Base-by-base conservation (phyloP, 2,888 invertebrate genomes). In the Phoenoteleia sp. region DNA sequence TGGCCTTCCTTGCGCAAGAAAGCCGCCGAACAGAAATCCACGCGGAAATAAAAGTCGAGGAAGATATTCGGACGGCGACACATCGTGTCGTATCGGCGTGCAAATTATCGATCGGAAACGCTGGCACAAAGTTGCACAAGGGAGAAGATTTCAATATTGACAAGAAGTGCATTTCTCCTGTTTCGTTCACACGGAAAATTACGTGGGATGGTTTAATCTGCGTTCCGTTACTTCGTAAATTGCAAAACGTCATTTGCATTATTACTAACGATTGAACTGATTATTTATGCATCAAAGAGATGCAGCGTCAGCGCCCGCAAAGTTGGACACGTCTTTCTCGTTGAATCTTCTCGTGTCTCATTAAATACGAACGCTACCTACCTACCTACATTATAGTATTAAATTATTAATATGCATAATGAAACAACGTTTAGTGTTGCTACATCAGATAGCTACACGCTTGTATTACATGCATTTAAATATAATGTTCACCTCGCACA, bases 241-340 rank as follows among this genome's bases (percentile, higher is more conserved):
- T 77, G 56, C 52, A 67, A 79, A 77, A 60, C 54, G 77, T 74
- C 77, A 77, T 83, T 83, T 74, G 60, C 72, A 83, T 83, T 74
- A 77, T 83, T 77, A 49, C 77, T 15, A 36, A 47, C 58, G 71
- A 82, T 77, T 56, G 76, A 72, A 47, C 72, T 58, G 82, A 77
- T 77, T 82, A 71, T 72, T 72, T 58, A 77, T 82, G 77, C 82
- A 77, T 66, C 82, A 71, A 77, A 66, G 49, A 77, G 71, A 76
- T 47, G 82, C 66, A 56, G 54, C 71, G 66, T 74, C 66, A 64
- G 64, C 52, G 72, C 49, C 66, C 72, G 72, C 42, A 66, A 72
- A 62, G 72, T 62, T 72, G 74, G 74, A 81, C 81, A 67, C 52
- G 81, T 80, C 80, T 81, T 74, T 74, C 81, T 74, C 49, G 81